A percentile compares a stretch with the other conserved stretches of the same genome.
phyloP scores from a whole-genome alignment of 2,888 invertebrate species.

The Synanthedon andrenaeformis region DNA sequence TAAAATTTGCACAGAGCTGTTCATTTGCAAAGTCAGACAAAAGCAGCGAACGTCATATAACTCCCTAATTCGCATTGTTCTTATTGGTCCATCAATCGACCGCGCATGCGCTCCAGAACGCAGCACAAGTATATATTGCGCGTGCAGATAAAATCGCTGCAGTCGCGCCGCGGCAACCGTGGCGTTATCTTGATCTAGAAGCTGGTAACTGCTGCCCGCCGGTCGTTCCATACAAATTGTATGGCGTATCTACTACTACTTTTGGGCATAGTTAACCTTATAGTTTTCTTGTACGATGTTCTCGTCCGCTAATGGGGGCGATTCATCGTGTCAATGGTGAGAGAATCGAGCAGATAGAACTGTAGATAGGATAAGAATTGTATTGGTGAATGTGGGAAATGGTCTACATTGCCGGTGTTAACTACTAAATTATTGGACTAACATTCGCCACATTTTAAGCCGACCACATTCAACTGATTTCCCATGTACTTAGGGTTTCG shows the following conservation, averaged over 20 bases:
- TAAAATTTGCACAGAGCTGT: neutral
- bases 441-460: neutral
- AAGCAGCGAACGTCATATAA: constrained; percentile 7
- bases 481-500: too few relatives aligned
- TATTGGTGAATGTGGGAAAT: constrained; percentile 27
- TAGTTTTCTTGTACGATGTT: constrained; percentile 56
- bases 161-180: constrained; percentile 42
- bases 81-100: constrained; percentile 62
- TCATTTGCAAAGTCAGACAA: neutral
- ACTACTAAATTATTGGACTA: neutral
- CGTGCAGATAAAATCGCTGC: constrained; percentile 47
- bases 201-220: constrained; percentile 46
- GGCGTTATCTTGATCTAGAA: constrained; percentile 54
- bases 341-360: constrained; percentile 33
- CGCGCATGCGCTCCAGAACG: constrained; percentile 37
- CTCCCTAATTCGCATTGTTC: constrained; percentile 48
- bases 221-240: constrained; percentile 68
- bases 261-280: constrained; percentile 68
- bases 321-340: constrained; percentile 51
- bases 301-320: constrained; percentile 52
- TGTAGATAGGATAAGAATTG: constrained; percentile 23
- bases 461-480: too few relatives aligned
- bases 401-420: constrained; percentile 2
- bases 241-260: constrained; percentile 60
- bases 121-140: constrained; percentile 42